phyloP scores from a whole-genome alignment of 2,888 invertebrate species.

The Chironomus tentans region DNA sequence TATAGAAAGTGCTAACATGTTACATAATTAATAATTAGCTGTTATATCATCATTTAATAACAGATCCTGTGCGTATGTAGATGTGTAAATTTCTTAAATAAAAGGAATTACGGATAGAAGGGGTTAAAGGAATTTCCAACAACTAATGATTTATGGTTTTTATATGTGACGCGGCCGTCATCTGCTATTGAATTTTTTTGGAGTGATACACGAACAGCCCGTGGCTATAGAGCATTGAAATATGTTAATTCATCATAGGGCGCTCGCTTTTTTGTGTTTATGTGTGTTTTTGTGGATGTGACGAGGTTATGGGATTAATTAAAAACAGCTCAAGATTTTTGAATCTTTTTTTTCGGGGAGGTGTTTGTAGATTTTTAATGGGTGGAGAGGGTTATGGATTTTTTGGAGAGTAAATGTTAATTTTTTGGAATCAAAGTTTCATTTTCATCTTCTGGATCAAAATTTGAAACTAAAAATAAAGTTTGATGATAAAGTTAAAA shows the following conservation, averaged over 20 bases:
- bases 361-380: too few species aligned
- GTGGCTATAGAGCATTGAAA: not conserved
- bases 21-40: slow-evolving; percentile 25
- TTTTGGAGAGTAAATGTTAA: too few species aligned
- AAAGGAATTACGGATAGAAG: not conserved
- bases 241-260: not conserved
- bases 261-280: too few species aligned
- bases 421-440: too few species aligned
- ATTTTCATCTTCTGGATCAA: too few species aligned
- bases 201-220: not conserved
- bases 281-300: not conserved
- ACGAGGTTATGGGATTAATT: not conserved
- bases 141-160: slow-evolving; percentile 10
- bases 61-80: not conserved
- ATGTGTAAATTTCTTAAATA: not conserved
- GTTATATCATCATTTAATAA: slow-evolving; percentile 14
- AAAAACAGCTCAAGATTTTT: too few species aligned
- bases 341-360: too few species aligned
- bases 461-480: too few species aligned
- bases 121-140: not conserved
- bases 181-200: slow-evolving; percentile 1
- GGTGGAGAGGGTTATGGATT: too few species aligned
- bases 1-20: slow-evolving; percentile 17
- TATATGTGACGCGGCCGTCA: slow-evolving; percentile 11
- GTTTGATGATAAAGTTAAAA: too few species aligned